Evolutionary conservation across 2,888 invertebrate species (phyloP).

Genomic region (Scaptomyza tumidula): DNA sequence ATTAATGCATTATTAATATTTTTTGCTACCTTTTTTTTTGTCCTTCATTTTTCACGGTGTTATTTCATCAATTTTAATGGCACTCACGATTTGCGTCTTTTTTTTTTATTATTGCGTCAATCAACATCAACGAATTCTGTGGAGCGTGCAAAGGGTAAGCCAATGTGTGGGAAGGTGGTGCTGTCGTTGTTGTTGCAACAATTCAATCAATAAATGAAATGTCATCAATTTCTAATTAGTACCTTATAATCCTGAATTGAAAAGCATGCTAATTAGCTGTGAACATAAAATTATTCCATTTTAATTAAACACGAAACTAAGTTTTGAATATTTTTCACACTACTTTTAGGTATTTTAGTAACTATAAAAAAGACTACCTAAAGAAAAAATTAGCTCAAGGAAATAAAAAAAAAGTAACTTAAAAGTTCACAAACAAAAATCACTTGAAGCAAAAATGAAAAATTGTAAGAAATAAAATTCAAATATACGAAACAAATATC

Average conservation of each 20-base stretch:
- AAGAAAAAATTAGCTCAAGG: no score
- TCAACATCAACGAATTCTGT: conserved; percentile 33
- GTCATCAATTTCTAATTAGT: conserved; percentile 51
- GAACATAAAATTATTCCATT: background rate
- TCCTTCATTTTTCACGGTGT: conserved; percentile 17
- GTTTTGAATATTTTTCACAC: background rate
- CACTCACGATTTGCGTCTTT: conserved; percentile 9
- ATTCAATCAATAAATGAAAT: conserved; percentile 56
- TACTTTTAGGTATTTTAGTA: no score
- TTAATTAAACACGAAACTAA: background rate
- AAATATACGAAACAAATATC: no score
- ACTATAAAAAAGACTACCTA: no score
- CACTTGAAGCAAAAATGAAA: no score
- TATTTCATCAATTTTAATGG: conserved; percentile 62
- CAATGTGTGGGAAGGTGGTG: background rate
- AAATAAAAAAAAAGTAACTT: no score
- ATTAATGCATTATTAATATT: conserved; percentile 67
- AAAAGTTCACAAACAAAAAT: no score
- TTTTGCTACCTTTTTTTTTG: conserved; percentile 19
- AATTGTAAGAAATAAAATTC: no score
- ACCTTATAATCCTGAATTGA: conserved; percentile 9
- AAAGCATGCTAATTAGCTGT: conserved; percentile 3
- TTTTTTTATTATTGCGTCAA: conserved; percentile 42
- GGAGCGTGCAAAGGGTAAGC: background rate
- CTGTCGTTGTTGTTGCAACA: conserved; percentile 11